A percentile compares a stretch with the other conserved stretches of the same genome.
These are phyloP conservation scores for Forbesichthys papilliferus DNA, from an alignment of 2,113 vertebrate genomes.

Conservation along the genomic window DNA sequence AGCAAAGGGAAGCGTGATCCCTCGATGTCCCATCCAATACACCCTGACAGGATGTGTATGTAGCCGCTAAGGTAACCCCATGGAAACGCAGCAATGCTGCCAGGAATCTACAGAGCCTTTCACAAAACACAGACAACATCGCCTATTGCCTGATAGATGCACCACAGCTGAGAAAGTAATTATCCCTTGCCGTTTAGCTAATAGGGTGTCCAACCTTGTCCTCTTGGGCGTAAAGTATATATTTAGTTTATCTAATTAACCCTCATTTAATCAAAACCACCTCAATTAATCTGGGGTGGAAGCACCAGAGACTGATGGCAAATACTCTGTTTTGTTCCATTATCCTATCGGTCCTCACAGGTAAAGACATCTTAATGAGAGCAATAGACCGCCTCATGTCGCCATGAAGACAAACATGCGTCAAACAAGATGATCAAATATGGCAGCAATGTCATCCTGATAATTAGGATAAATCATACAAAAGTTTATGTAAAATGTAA, in stretches of 20 bases:
- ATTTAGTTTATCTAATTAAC: slow-evolving; percentile 12
- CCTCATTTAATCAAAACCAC: slow-evolving; percentile 23
- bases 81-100: slow-evolving; percentile 18
- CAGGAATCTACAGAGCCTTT: slow-evolving; percentile 14
- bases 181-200: neutral
- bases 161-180: slow-evolving; percentile 4
- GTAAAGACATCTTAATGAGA: slow-evolving; percentile 10
- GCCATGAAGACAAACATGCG: slow-evolving; percentile 23
- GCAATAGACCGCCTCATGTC: neutral
- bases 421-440: slow-evolving; percentile 14
- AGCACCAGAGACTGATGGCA: neutral
- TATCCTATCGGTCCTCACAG: slow-evolving; percentile 13
- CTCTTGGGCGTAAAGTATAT: neutral
- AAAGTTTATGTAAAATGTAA: neutral
- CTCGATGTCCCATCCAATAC: slow-evolving; percentile 32
- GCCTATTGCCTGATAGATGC: neutral
- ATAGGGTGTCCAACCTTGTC: neutral
- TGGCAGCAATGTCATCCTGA: slow-evolving; percentile 3
- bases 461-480: neutral
- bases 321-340: slow-evolving; percentile 6
- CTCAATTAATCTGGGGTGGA: neutral
- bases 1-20: slow-evolving; percentile 44
- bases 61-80: slow-evolving; percentile 40
- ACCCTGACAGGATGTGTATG: slow-evolving; percentile 30
- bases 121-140: slow-evolving; percentile 19